Base-by-base conservation (phyloP, 1,140 invertebrate species). In the Ganaspis sp. region DNA sequence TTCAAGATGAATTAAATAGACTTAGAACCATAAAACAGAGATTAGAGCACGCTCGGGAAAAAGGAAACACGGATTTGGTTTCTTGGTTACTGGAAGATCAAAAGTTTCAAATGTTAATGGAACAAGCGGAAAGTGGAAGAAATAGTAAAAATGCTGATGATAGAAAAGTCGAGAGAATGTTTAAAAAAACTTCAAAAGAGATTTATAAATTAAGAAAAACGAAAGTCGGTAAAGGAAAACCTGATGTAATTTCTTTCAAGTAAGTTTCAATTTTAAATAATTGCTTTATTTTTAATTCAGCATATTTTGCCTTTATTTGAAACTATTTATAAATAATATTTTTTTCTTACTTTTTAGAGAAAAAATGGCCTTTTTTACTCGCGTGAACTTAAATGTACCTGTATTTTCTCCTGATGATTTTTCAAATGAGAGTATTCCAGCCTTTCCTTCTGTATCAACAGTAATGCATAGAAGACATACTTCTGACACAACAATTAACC, bases 281-380 rank as follows among this genome's bases (percentile, higher is more conserved):
- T n/a, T n/a, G n/a, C n/a, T n/a, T n/a, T n/a, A n/a, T n/a, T n/a
- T n/a, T n/a, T n/a, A n/a, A n/a, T n/a, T n/a, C n/a, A n/a, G n/a
- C n/a, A n/a, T n/a, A 86, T 79, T 34, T 76, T 34, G 21, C 29
- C 42, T 9, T 21, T 19, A 69, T 19, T 71, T 71, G 1, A 12
- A 71, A 11, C 37, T 11, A 1, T 23, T 71, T 8, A 1, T 34
- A 17, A 53, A 53, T 54, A 34, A 70, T 70, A 17, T 26, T 42
- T 37, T 49, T 40, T 53, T n/a, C 19, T 72, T 49, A 76, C 49
- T 83, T 92, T 93, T 23, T 91, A 98, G 97, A 92, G 97, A 98
- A 91, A 98, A 98, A 91, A 98, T 98, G 94, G 96, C 97, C 12
- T 98, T 98, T 91, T 98, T 98, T 88, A 98, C 97, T 1, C 93